Percentiles rank a stretch among this genome's conserved stretches.
phyloP scores from a whole-genome alignment of 2,888 invertebrate genomes.

The Caenorhabditis wallacei region DNA sequence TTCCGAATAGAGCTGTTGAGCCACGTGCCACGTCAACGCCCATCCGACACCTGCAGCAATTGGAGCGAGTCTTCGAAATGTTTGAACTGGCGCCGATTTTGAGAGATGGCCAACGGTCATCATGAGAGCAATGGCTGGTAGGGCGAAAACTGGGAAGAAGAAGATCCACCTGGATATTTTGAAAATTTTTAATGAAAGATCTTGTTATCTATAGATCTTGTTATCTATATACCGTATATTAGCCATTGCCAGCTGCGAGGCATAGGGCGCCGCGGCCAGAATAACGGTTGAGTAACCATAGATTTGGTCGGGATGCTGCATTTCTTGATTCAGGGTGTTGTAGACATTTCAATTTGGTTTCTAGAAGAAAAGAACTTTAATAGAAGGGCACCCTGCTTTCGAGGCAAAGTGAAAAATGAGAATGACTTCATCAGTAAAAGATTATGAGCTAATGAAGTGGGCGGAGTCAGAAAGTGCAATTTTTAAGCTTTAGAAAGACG shows the following conservation, averaged over 20 bases:
- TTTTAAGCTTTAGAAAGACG: too few relatives aligned
- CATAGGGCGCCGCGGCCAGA: conserved; percentile 65
- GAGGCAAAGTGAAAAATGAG: too few relatives aligned
- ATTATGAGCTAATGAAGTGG: background rate
- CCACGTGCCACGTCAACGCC: conserved; percentile 74
- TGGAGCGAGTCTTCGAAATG: conserved; percentile 71
- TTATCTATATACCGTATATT: conserved; percentile 36
- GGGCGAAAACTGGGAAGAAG: conserved; percentile 71
- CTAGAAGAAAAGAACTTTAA: background rate
- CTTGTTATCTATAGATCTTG: background rate
- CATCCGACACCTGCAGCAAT: conserved; percentile 74
- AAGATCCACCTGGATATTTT: conserved; percentile 66
- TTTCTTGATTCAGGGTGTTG: conserved; percentile 6
- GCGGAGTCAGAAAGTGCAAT: background rate
- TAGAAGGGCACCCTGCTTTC: background rate
- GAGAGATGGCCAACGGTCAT: conserved; percentile 69
- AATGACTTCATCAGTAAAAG: too few relatives aligned
- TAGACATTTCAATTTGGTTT: conserved; percentile 8
- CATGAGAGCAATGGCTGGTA: conserved; percentile 71
- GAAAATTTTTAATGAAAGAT: too few relatives aligned
- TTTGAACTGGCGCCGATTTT: conserved; percentile 65
- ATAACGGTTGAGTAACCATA: conserved; percentile 66
- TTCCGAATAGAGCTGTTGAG: conserved; percentile 69
- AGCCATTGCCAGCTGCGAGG: conserved; percentile 60
- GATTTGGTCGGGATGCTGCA: conserved; percentile 61